Base-by-base conservation (phyloP, 2,113 vertebrate genomes). In the Andinoacara biseriatus region DNA sequence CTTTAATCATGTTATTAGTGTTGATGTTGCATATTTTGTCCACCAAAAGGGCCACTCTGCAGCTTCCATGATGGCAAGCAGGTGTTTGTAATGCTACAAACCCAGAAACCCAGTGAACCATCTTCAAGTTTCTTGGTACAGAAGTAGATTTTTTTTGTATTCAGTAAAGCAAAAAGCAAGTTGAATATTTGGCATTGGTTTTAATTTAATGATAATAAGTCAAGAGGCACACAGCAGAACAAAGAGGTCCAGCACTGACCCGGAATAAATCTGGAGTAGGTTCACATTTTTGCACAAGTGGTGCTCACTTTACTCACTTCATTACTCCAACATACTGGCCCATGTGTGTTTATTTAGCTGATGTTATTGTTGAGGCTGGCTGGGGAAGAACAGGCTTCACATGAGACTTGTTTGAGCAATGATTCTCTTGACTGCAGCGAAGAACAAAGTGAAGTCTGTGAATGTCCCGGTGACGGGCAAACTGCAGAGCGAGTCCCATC, bases 401-500 rank as follows among this genome's bases (percentile, higher is more conserved):
- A 1, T 58, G 29, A 72, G 9, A 43, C 38, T 29, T 72, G 26
- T 72, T 13, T 83, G 46, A 86, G 79, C 59, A 31, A 46, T 46
- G 14, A 62, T 84, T 93, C 46, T 93, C 84, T 90, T 80, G 57
- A 89, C 89, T 91, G 38, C 93, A 94, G 94, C 87, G 2, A 90
- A 79, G 76, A 94, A 92, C 89, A 89, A 89, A 92, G 86, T 92
- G 17, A 92, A 93, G 24, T 80, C 89, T 62, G 54, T 92, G 90
- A 91, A 76, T 54, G 10, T 59, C 59, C 62, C 88, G 0, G 29
- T 15, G n/a, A n/a, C 78, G 17, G 90, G 63, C 24, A 81, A 84
- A 54, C 76, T 69, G 35, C 63, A 90, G 72, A 84, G 74, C 40
- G 52, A 74, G 58, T 78, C 69, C 1, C 79, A n/a, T 52, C 85